phyloP scores from a whole-genome alignment of 2,888 invertebrate genomes.

The Apamea sordens region DNA sequence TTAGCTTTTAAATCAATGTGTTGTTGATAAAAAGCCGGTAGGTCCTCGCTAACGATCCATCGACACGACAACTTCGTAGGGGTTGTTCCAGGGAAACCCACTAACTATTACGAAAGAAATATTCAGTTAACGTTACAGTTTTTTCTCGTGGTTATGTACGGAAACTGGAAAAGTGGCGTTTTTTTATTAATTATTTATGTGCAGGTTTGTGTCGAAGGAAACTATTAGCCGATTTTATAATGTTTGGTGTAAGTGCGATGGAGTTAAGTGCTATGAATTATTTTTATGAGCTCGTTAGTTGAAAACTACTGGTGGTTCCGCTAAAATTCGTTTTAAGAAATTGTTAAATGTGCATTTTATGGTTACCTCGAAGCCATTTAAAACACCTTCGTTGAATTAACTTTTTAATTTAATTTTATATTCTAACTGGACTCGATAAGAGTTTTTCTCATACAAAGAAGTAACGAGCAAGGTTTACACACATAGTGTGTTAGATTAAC shows the following conservation, averaged over 20 bases:
- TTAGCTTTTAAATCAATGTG: constrained; percentile 80
- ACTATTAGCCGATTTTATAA: constrained; percentile 59
- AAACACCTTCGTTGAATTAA: neutral
- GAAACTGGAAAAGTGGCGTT: constrained; percentile 42
- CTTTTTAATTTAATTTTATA: neutral
- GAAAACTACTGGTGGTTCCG: neutral
- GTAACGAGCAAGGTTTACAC: neutral
- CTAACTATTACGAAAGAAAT: constrained; percentile 48
- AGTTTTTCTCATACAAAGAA: neutral
- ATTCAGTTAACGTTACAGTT: constrained; percentile 42
- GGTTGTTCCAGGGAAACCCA: constrained; percentile 24
- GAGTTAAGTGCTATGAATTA: constrained; percentile 31
- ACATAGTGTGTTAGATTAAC: neutral
- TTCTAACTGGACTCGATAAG: neutral
- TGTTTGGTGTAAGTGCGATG: constrained; percentile 16
- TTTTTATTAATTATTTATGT: constrained; percentile 60
- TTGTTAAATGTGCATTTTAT: neutral
- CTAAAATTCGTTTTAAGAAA: constrained; percentile 1
- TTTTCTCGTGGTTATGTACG: constrained; percentile 41
- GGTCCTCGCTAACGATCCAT: constrained; percentile 68
- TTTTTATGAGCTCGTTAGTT: constrained; percentile 38
- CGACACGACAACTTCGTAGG: constrained; percentile 68
- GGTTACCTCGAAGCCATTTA: neutral
- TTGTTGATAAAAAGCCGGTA: constrained; percentile 76
- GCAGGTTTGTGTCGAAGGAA: constrained; percentile 52